Conservation (phyloP, 1,140 invertebrate genomes). For the Semibalanus balanoides region DNA sequence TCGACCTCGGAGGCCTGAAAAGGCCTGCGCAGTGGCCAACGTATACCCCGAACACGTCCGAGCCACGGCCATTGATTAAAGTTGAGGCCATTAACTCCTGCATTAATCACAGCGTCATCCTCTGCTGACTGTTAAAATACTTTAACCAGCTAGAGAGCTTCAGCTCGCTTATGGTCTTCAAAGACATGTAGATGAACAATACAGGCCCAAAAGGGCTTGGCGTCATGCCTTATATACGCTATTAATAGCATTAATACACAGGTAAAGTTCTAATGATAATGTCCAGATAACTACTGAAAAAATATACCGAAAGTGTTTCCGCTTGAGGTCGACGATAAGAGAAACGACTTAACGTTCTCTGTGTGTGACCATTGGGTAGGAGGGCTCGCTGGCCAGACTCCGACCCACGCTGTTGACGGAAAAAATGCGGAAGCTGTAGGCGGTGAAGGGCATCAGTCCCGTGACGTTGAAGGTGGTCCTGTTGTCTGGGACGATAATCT, state of each 20-base stretch:
- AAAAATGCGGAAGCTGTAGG: constrained; percentile 45
- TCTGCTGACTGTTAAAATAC: neutral
- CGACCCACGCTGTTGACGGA: neutral
- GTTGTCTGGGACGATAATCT: constrained; percentile 47
- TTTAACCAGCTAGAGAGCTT: too few relatives aligned
- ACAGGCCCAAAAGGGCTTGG: too few relatives aligned
- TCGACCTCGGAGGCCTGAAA: too few relatives aligned
- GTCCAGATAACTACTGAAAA: too few relatives aligned
- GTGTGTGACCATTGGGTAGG: constrained; percentile 4
- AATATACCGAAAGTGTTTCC: too few relatives aligned
- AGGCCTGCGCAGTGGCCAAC: too few relatives aligned
- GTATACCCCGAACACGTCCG: neutral
- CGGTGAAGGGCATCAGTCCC: constrained; percentile 49
- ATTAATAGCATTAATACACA: too few relatives aligned
- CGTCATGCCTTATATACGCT: too few relatives aligned
- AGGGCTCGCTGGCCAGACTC: neutral
- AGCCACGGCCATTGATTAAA: neutral
- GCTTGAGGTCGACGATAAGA: too few relatives aligned
- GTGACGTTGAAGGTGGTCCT: constrained; percentile 35
- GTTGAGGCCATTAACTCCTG: neutral
- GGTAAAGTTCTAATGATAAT: too few relatives aligned
- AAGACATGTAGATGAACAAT: too few relatives aligned
- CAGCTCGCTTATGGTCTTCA: too few relatives aligned
- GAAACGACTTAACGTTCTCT: neutral
- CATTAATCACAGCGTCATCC: neutral